Evolutionary conservation across 2,888 invertebrate species (phyloP), one percentile per base, ranked within the genome.

Genomic region (Lasioglossum pauxillum): DNA sequence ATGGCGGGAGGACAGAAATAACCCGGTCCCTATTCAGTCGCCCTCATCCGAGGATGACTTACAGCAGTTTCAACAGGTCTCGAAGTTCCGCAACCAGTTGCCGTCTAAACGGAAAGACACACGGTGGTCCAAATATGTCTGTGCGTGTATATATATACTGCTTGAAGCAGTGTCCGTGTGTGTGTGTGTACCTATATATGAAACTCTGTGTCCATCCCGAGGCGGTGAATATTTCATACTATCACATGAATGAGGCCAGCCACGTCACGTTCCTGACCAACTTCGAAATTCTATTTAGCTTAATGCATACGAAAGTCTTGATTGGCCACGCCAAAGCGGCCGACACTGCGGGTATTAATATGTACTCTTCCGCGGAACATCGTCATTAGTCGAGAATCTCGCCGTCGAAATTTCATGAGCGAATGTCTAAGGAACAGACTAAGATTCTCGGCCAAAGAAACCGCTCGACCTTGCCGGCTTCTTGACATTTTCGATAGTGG

Each of bases 221-320:
- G 27, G 23, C 44, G 16, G 23, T 80, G 49, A 73, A 74, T 78
- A 78, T 78, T 87, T 69, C 71, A 74, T 71, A 73, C 67, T 38
- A n/a, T 35, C 27, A 10, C 38, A 14, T 23, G 53, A 76, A 53
- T 73, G 44, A 72, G 75, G 31, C 67, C 73, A 67, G 53, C 75
- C 80, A 46, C 31, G 44, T 64, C 46, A 4, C 35, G 31, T 57
- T 64, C 44, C 71, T 49, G 12, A 38, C 53, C 38, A 83, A 73
- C 53, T 88, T 80, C 82, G 86, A 89, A 89, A 91, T 90, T 89
- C 87, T 83, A 91, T 90, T 88, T 89, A 75, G 75, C 84, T 91
- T 83, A 83, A 83, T 75, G 72, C 85, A 82, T 85, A 83, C 74
- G 80, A 72, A 91, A 90, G 82, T 86, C 88, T 88, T 87, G 83